A percentile compares a stretch with the other conserved stretches of the same genome.
phyloP scores from a whole-genome alignment of 2,797 vertebrate species.

The Chaenodraco wilsoni region DNA sequence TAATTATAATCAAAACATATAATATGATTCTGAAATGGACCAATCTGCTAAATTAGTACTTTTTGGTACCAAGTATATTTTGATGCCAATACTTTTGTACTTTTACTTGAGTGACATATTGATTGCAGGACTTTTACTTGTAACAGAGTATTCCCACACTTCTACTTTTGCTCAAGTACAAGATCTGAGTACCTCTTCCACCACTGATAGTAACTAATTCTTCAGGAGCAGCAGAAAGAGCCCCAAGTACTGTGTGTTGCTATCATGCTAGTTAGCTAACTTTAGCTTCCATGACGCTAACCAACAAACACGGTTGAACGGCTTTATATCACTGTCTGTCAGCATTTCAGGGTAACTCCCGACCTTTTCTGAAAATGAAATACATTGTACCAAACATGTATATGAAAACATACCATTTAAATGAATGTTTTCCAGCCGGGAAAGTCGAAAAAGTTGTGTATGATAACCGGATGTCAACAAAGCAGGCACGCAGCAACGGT shows the following conservation, averaged over 20 bases:
- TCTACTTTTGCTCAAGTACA: too few species aligned
- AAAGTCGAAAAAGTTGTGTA: not conserved
- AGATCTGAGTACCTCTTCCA: too few species aligned
- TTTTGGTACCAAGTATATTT: too few species aligned
- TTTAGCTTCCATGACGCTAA: constrained; percentile 35
- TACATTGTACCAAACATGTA: not conserved
- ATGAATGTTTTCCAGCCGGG: not conserved
- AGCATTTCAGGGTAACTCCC: not conserved
- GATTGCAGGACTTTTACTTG: too few species aligned
- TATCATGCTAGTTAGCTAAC: constrained; percentile 39
- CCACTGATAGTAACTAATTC: not conserved
- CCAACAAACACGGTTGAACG: not conserved
- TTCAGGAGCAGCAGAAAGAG: not conserved
- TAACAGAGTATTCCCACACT: too few species aligned
- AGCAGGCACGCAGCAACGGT: constrained; percentile 22
- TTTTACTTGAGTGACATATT: too few species aligned
- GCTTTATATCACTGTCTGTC: not conserved
- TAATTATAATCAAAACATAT: too few species aligned
- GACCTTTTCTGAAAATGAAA: not conserved
- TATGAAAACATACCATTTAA: constrained; percentile 58
- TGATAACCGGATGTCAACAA: constrained; percentile 62
- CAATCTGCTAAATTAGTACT: too few species aligned
- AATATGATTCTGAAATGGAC: too few species aligned
- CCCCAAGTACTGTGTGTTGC: not conserved
- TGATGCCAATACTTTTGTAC: too few species aligned